Evolutionary conservation across 2,888 invertebrate genomes (phyloP).

Genomic region (Bibio marci): DNA sequence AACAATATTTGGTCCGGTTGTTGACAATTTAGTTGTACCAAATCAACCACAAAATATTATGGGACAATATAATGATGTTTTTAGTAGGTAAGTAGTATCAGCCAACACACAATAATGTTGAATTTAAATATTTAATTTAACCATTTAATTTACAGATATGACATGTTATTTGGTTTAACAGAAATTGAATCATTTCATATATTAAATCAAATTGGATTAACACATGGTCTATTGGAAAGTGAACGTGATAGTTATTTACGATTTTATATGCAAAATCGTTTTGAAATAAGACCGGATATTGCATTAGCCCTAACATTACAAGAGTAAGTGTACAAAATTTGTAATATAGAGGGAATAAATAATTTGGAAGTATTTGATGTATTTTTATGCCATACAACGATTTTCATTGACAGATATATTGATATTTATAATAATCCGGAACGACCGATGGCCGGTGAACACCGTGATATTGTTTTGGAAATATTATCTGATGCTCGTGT

Average conservation of each 20-base stretch:
- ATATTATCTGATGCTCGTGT: conserved; percentile 79
- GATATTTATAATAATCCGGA: conserved; percentile 39
- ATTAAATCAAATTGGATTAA: conserved; percentile 50
- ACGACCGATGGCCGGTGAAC: conserved; percentile 36
- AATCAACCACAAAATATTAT: conserved; percentile 62
- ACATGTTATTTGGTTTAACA: conserved; percentile 72
- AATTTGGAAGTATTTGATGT: conserved; percentile 4
- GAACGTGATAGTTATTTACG: conserved; percentile 59
- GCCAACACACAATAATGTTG: conserved; percentile 1
- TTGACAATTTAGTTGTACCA: conserved; percentile 72
- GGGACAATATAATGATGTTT: conserved; percentile 52
- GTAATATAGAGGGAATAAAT: not conserved
- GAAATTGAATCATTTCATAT: conserved; percentile 66
- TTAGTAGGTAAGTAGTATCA: conserved; percentile 44
- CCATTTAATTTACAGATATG: conserved; percentile 45
- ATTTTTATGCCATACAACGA: conserved; percentile 1
- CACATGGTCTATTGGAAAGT: conserved; percentile 55
- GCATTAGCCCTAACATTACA: conserved; percentile 44
- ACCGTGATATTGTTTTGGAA: conserved; percentile 67
- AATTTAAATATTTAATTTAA: no score
- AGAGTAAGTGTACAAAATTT: conserved; percentile 31
- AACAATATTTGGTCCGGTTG: conserved; percentile 74
- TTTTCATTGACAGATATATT: conserved; percentile 31
- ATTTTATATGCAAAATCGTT: conserved; percentile 61
- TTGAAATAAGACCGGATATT: conserved; percentile 54